Evolutionary conservation across 2,797 vertebrate species (phyloP), one percentile per base, ranked within the genome.

Genomic region (Sebastiscus albofasciatus): DNA sequence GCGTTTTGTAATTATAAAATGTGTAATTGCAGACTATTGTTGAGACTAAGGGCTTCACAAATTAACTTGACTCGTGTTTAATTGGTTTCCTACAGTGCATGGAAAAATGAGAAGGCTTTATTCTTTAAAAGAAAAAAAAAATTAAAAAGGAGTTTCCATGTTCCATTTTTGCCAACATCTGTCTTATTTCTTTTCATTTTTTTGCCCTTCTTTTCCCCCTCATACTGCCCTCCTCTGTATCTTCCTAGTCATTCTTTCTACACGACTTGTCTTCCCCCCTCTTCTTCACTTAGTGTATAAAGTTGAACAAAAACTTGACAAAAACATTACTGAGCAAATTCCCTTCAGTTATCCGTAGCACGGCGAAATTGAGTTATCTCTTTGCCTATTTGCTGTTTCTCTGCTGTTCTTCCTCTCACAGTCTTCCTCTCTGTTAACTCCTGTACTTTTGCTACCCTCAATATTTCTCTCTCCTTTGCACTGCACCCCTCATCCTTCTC

Each of bases 361-460:
- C 20, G 33, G 73, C 52, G 72, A 49, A 73, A 61, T 60, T 67
- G 59, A 75, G 26, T 80, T 54, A 60, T 80, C 58, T 52, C 33
- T 69, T 46, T 52, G 46, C 42, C 39, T 72, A 3, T 79, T 66
- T 72, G 29, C 75, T 16, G 24, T 75, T 70, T 65, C 29, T 66
- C 59, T 34, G 49, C 75, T 67, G 62, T 42, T 54, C 18, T 42
- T 60, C 67, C 58, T 29, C 55, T 59, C 49, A 18, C 26, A 5
- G 7, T 70, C 20, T 67, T 60, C 14, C 49, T 80, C 46, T 18
- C 49, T 31, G 46, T 72, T 61, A 71, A 76, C 77, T 49, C 18
- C 2, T 33, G 10, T 27, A 34, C 49, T 61, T 49, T 4, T n/a
- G 18, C 72, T 65, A 64, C 46, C 34, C 24, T 60, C 36, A 39